Evolutionary conservation across 2,888 invertebrate species (phyloP).

Genomic region (Epinotia brunnichana): DNA sequence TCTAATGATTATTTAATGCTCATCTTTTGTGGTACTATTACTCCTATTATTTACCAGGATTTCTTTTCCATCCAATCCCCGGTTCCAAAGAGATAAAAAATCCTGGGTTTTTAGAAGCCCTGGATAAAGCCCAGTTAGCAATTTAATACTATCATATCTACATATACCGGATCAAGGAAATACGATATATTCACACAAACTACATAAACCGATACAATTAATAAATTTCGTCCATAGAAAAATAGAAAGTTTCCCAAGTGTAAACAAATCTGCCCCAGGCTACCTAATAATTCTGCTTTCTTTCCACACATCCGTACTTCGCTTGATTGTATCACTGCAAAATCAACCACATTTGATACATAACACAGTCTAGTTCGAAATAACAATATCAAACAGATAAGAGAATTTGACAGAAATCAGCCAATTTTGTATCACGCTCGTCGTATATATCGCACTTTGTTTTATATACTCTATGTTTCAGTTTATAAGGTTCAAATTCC

Average conservation of each 20-base stretch:
- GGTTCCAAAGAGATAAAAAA: too few relatives aligned
- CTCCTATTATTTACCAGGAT: too few relatives aligned
- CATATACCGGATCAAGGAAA: background rate
- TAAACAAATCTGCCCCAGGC: conserved; percentile 30
- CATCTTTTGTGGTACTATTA: too few relatives aligned
- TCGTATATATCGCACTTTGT: background rate
- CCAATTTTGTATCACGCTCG: background rate
- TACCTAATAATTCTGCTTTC: conserved; percentile 1
- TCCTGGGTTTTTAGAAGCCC: too few relatives aligned
- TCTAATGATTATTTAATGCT: too few relatives aligned
- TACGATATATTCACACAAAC: background rate
- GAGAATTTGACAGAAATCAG: background rate
- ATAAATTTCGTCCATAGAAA: conserved; percentile 13
- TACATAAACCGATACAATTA: conserved; percentile 23
- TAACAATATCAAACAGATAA: background rate
- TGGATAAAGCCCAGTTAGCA: too few relatives aligned
- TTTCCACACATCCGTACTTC: background rate
- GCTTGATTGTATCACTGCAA: background rate
- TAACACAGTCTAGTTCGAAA: background rate
- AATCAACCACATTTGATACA: background rate
- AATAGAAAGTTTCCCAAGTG: conserved; percentile 27
- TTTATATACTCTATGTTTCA: background rate
- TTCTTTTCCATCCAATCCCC: too few relatives aligned
- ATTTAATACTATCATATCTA: background rate
- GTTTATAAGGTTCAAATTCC: background rate